Conservation (phyloP, 2,888 invertebrate species). For the Harpagoxenus sublaevis region DNA sequence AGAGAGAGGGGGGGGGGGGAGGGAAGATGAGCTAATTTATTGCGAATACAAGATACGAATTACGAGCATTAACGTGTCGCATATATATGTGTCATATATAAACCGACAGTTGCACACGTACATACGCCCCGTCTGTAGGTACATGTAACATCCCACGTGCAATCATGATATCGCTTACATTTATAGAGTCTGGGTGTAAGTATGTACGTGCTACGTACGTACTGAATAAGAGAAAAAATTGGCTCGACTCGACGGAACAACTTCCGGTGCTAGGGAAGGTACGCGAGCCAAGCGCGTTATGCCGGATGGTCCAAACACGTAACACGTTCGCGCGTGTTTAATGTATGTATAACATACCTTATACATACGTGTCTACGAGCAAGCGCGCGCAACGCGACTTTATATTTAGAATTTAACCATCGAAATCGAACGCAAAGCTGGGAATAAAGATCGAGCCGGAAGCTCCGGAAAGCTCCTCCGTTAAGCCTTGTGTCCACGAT, state of each 20-base stretch:
- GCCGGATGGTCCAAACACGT: conserved; percentile 22
- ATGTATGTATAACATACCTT: no score
- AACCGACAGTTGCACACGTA: conserved; percentile 1
- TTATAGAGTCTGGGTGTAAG: conserved; percentile 21
- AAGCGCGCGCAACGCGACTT: conserved; percentile 40
- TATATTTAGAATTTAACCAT: conserved; percentile 72
- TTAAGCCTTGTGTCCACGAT: no score
- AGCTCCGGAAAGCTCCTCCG: conserved; percentile 60
- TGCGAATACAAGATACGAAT: not conserved
- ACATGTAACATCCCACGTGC: no score
- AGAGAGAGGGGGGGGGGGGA: no score
- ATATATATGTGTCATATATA: no score
- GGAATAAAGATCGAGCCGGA: conserved; percentile 68
- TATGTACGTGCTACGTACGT: conserved; percentile 7
- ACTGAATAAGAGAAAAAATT: conserved; percentile 70
- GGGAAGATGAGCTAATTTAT: not conserved
- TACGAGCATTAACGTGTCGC: no score
- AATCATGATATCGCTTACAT: conserved; percentile 42
- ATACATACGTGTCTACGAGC: not conserved
- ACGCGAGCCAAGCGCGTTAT: conserved; percentile 38
- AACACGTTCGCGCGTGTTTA: not conserved
- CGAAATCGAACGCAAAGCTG: conserved; percentile 70
- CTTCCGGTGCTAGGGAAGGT: conserved; percentile 58
- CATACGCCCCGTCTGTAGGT: no score
- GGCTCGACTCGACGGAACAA: conserved; percentile 66